Conservation (phyloP, 53 echinoderm and acorn worm genomes). For the Mesocentrotus franciscanus region DNA sequence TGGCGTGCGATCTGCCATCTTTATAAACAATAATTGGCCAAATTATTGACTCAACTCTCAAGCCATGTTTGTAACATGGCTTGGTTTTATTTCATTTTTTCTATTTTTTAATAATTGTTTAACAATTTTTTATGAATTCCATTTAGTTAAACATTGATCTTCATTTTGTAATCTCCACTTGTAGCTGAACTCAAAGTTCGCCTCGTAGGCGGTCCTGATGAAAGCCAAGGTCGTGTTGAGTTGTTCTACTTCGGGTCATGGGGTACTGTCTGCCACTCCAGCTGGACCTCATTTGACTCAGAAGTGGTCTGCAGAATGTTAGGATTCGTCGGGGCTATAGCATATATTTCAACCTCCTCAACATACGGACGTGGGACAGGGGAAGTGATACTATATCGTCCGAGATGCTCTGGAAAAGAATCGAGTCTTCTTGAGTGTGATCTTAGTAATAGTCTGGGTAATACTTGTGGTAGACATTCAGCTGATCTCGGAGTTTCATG, state of each 20-base stretch:
- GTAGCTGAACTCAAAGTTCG: neutral
- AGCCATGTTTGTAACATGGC: too few relatives aligned
- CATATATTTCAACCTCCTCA: neutral
- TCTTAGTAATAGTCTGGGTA: neutral
- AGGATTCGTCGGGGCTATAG: neutral
- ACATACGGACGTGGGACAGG: neutral
- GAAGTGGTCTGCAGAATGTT: constrained; percentile 12
- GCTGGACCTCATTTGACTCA: neutral
- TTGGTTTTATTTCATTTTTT: too few relatives aligned
- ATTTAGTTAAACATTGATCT: too few relatives aligned
- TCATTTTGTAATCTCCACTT: neutral
- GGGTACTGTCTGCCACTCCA: neutral
- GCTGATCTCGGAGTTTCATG: neutral
- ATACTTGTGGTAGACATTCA: neutral
- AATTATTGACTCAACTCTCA: too few relatives aligned
- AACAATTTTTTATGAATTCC: too few relatives aligned
- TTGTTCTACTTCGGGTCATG: neutral
- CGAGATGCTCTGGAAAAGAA: constrained; percentile 20
- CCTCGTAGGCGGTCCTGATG: neutral
- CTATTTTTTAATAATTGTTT: too few relatives aligned
- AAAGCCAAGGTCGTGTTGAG: neutral
- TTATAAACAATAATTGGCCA: too few relatives aligned
- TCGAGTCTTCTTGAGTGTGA: neutral
- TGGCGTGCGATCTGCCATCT: too few relatives aligned
- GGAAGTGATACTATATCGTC: neutral